phyloP scores from a whole-genome alignment of 2,888 invertebrate species.

The Calephelis perditalis region DNA sequence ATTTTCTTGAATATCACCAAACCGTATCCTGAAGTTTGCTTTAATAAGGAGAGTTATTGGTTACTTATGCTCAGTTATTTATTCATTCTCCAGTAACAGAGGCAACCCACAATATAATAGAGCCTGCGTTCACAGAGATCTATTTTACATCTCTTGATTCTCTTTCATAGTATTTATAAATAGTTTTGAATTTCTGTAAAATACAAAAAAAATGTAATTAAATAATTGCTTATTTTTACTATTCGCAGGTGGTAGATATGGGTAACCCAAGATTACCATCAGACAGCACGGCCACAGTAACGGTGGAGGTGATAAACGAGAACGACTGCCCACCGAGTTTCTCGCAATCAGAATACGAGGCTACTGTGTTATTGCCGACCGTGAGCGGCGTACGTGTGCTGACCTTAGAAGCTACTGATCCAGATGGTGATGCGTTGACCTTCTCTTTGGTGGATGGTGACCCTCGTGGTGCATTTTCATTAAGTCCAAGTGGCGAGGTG shows the following conservation, averaged over 20 bases:
- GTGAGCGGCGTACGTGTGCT: constrained; percentile 87
- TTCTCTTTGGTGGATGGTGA: constrained; percentile 93
- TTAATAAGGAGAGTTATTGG: no score
- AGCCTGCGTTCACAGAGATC: no score
- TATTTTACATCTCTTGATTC: no score
- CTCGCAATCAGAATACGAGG: constrained; percentile 82
- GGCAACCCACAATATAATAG: no score
- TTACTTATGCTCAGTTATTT: no score
- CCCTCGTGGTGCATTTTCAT: constrained; percentile 82
- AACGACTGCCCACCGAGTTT: constrained; percentile 95
- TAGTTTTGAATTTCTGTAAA: no score
- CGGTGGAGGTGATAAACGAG: constrained; percentile 87
- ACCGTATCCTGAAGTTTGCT: no score
- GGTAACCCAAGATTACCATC: constrained; percentile 91
- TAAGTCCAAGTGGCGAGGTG: constrained; percentile 74
- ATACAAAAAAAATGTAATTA: no score
- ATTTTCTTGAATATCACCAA: no score
- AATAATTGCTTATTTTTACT: no score
- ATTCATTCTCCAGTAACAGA: no score
- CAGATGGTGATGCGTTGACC: constrained; percentile 80
- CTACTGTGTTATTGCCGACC: constrained; percentile 89
- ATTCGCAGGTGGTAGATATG: constrained; percentile 82
- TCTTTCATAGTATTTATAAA: no score
- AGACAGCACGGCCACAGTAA: constrained; percentile 87
- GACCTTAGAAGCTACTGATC: constrained; percentile 85